Base-by-base conservation (phyloP, 2,888 invertebrate species). In the Hylaea fasciaria region DNA sequence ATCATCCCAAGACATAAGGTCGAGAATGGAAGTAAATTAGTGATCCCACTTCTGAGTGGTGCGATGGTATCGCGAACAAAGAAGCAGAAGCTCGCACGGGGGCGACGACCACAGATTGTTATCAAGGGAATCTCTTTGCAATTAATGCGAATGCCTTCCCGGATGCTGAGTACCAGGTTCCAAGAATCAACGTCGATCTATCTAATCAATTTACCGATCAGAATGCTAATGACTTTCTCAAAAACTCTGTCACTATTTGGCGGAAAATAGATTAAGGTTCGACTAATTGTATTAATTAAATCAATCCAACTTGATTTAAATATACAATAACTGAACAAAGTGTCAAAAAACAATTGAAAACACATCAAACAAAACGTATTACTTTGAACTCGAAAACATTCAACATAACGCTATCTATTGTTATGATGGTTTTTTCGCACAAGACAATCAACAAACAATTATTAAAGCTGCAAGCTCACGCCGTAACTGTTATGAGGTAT, bases 21-120 rank as follows among this genome's bases (percentile, higher is more conserved):
- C 44, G 72, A 72, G 47, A 76, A 65, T 81, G 54, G 57, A 64
- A 62, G 57, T 55, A 49, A 22, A 22, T 22, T 22, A 22, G 22
- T 22, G 22, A 64, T 29, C 50, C 51, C 60, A 64, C 53, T 54
- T 55, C 48, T 60, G 56, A 63, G 22, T 43, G 29, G 32, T 44
- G 49, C 78, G 80, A 80, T 66, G 62, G 57, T 75, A 82, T 80
- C 78, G 61, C 41, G 63, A 66, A 78, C 65, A 76, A 79, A 74
- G 53, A 72, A 54, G 71, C 76, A 81, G 78, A 83, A 82, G 82
- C 83, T 86, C 85, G 79, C 86, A 85, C 81, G 83, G 72, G 87
- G 82, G 87, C 85, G 73, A 72, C 79, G 86, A 82, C 86, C 86
- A 80, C 49, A 63, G 82, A 87, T 87, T 81, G 80, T 83, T 85